Base-by-base conservation (phyloP, 2,797 vertebrate genomes). In the Anniella stebbinsi region DNA sequence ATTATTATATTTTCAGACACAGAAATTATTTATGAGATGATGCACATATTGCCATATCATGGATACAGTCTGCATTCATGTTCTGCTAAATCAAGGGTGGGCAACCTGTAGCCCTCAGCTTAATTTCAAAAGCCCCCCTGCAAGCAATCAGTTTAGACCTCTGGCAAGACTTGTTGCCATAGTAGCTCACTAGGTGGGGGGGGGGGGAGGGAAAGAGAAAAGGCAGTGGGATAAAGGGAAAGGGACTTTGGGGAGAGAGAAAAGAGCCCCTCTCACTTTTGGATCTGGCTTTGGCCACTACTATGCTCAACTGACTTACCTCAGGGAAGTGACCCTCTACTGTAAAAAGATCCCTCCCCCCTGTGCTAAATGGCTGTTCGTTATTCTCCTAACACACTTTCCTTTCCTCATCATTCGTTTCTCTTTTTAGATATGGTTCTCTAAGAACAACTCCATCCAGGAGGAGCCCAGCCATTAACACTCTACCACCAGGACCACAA, bases 371-470 rank as follows among this genome's bases (percentile, higher is more conserved):
- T 51, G 67, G 54, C 30, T 67, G 41, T 66, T 54, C 77, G 38
- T n/a, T n/a, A n/a, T n/a, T n/a, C n/a, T n/a, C n/a, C 9, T 54
- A 41, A 48, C 63, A 90, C 54, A 60, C 28, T 51, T 80, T 72
- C 23, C 41, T 6, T 66, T 0, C 0, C 86, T 30, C 51, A 66
- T 70, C 48, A 45, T 33, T 67, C 8, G 5, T 70, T 66, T 67
- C 66, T 87, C 70, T 77, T 48, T 63, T 63, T n/a, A 82, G 6
- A 85, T 66, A 75, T 92, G 84, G 87, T 0, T 83, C 78, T 75
- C 30, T 0, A 0, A 51, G 30, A 87, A 60, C 2, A 45, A 36
- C 36, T 76, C 38, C 38, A 30, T 60, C 15, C 63, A 30, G 80
- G 33, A 80, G 78, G 38, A 60, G 28, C 66, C 36, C 36, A 88